Conservation (phyloP, 2,797 vertebrate species). For the Onychomys leucogaster region DNA sequence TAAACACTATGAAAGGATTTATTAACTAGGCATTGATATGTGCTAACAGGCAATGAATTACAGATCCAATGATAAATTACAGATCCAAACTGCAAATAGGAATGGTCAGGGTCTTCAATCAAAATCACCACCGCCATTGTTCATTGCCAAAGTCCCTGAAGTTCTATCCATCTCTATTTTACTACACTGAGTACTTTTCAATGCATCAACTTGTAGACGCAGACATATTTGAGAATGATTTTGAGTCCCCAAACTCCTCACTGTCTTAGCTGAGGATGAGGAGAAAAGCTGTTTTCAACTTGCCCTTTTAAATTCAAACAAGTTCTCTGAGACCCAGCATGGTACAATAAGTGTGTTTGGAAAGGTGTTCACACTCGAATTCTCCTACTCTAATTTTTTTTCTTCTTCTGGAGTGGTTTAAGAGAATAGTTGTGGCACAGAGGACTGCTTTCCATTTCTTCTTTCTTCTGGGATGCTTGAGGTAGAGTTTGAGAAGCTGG, state of each 20-base stretch:
- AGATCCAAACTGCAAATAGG: conserved; percentile 76
- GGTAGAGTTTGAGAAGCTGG: conserved; percentile 6
- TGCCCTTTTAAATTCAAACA: conserved; percentile 15
- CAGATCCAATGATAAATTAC: conserved; percentile 73
- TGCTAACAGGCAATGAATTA: conserved; percentile 86
- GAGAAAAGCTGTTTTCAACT: neutral
- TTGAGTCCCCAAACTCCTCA: neutral
- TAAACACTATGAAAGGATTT: conserved; percentile 78
- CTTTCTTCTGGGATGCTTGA: conserved; percentile 16
- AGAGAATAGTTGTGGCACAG: neutral
- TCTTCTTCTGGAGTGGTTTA: neutral
- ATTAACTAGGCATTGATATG: conserved; percentile 84
- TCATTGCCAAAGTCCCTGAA: conserved; percentile 52
- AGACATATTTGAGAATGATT: neutral
- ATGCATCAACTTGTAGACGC: conserved; percentile 1
- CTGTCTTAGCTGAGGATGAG: neutral
- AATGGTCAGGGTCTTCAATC: conserved; percentile 83
- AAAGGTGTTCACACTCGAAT: neutral
- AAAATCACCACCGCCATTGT: neutral
- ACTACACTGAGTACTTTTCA: neutral
- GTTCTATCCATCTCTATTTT: neutral
- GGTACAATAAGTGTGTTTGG: conserved; percentile 22
- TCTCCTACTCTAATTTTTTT: neutral
- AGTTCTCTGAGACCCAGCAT: neutral
- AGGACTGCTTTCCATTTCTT: neutral